Evolutionary conservation across 2,888 invertebrate species (phyloP).

Genomic region (Neelides folsomi): DNA sequence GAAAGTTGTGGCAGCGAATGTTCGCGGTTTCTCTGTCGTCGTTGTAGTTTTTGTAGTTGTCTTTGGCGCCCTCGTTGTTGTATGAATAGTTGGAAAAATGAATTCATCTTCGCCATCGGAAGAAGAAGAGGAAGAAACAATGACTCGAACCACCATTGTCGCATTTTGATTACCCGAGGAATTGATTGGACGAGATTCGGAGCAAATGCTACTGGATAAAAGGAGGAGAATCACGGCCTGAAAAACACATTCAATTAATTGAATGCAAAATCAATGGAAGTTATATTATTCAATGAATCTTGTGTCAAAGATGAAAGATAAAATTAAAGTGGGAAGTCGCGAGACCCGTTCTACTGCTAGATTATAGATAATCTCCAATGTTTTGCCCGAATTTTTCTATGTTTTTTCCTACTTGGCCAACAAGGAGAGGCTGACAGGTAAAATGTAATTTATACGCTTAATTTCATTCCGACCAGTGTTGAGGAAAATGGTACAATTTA

Average conservation of each 20-base stretch:
- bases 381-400: too few species aligned
- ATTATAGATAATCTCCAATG: too few species aligned
- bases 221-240: constrained; percentile 4
- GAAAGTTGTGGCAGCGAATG: neutral
- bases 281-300: too few species aligned
- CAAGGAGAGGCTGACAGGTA: too few species aligned
- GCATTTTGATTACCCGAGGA: constrained; percentile 5
- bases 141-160: constrained; percentile 28
- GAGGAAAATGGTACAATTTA: too few species aligned
- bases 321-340: too few species aligned
- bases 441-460: too few species aligned
- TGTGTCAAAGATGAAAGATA: too few species aligned
- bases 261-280: neutral
- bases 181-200: neutral
- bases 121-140: constrained; percentile 16
- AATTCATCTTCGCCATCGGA: neutral
- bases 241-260: neutral
- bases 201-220: neutral
- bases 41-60: constrained; percentile 2
- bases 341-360: too few species aligned
- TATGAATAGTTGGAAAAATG: neutral
- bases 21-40: neutral
- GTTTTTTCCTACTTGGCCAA: too few species aligned
- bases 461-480: too few species aligned
- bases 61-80: neutral